Evolutionary conservation across 2,797 vertebrate genomes (phyloP), one percentile per base, ranked within the genome.

Genomic region (Hybognathus amarus): DNA sequence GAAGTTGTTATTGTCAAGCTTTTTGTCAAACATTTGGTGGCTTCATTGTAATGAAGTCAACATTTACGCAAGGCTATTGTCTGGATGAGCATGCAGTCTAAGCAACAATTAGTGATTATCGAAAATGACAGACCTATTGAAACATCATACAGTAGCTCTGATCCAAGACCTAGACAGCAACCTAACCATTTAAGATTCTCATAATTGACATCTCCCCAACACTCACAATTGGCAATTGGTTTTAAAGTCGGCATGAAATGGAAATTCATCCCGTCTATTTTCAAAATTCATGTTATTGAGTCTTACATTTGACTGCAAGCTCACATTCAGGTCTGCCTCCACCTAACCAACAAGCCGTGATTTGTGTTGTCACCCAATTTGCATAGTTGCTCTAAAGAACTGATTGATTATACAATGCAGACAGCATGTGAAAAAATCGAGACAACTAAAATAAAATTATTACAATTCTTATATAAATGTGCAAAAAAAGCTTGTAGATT

Each of bases 21-120:
- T 40, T 74, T 82, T 82, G 45, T 75, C n/a, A 52, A 67, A 61
- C 8, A 10, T 81, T 81, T 73, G 38, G 67, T 64, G 70, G 80
- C 30, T 82, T 52, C n/a, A 42, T 64, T 74, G 70, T 74, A 18
- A 38, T 75, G 59, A 75, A 63, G 56, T 73, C 80, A 73, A 64
- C 70, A 63, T 73, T 71, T 63, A 73, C 40, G 40, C 22, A 67
- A 40, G 30, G 45, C 61, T 76, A 12, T 67, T 68, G 30, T 75
- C 20, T 42, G 13, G 71, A 76, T 76, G n/a, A 33, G 47, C 30
- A 45, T 74, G 45, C 27, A 52, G 70, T 82, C 56, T 64, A 71
- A 81, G 40, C 40, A 63, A 45, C 79, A 77, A 47, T 77, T 45
- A 63, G 56, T 13, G 59, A 77, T 64, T 33, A 64, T 27, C 40